Base-by-base conservation (phyloP, 2,888 invertebrate species). In the Diarsia dahlii region DNA sequence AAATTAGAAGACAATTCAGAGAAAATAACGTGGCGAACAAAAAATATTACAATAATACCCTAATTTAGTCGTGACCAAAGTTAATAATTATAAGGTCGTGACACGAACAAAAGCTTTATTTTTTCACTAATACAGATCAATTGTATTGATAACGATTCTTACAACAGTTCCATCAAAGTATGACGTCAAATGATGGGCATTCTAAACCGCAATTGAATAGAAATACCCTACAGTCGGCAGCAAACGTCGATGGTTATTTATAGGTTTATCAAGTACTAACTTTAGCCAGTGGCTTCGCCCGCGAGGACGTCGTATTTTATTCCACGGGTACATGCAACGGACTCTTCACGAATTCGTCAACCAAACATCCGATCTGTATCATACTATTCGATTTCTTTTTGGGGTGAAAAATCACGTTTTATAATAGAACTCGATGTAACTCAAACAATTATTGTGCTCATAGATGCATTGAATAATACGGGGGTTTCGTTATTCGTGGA, bases 211-310 rank as follows among this genome's bases (percentile, higher is more conserved):
- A 81, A 15, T n/a, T 23, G 0, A 60, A 13, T 18, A 56, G 50
- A 80, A 79, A 76, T 60, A 65, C 63, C 68, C 52, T 81, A 81
- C 58, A 75, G 15, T 54, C 9, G 1, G 54, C 9, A 1, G 1
- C 64, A 68, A 28, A 81, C 58, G 1, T 13, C 0, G 1, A 52
- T 13, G 3, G 10, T 20, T 9, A 56, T 28, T 9, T 52, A n/a
- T n/a, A 13, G 10, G 39, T 62, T 6, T 13, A 45, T 13, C 13
- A 45, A 39, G 8, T 63, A 23, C 20, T 4, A 60, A 10, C 18
- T 28, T 28, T 58, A 15, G 23, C 23, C 56, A 13, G n/a, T 9
- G 54, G 6, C 2, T 56, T 58, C 15, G 58, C 15, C 1, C 8
- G 23, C 15, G 15, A 28, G 3, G 15, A 6, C 28, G 0, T 23